Evolutionary conservation across 2,888 invertebrate genomes (phyloP).

Genomic region (Orthosia gothica): DNA sequence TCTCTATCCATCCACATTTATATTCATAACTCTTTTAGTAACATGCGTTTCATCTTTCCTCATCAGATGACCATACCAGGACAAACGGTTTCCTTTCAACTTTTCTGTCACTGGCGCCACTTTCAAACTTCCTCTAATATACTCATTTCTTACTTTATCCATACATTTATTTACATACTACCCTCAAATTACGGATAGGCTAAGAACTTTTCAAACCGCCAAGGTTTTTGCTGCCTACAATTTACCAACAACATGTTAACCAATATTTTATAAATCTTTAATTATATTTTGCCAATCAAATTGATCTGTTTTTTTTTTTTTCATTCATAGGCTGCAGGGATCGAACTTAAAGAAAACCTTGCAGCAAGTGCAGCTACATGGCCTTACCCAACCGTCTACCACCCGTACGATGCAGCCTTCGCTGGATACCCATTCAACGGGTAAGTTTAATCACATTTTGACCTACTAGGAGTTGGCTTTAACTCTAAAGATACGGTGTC

Average conservation of each 20-base stretch:
- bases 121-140: too few species aligned
- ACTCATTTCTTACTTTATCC: too few species aligned
- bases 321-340: constrained; percentile 94
- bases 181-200: too few species aligned
- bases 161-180: too few species aligned
- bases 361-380: constrained; percentile 96
- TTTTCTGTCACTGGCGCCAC: too few species aligned
- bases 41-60: too few species aligned
- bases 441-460: constrained; percentile 92
- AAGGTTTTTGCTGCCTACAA: constrained; percentile 57
- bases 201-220: too few species aligned
- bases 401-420: constrained; percentile 98
- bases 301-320: constrained; percentile 19
- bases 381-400: constrained; percentile 98
- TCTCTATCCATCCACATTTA: too few species aligned
- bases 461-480: neutral
- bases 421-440: constrained; percentile 98
- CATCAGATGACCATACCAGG: too few species aligned
- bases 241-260: constrained; percentile 42
- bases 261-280: constrained; percentile 2
- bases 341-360: constrained; percentile 97
- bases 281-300: neutral
- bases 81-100: too few species aligned
- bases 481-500: neutral
- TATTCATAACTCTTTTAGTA: too few species aligned